These are phyloP conservation scores for Gymnothorax reevesii DNA, from an alignment of 2,797 vertebrate species.

Conservation along the genomic window DNA sequence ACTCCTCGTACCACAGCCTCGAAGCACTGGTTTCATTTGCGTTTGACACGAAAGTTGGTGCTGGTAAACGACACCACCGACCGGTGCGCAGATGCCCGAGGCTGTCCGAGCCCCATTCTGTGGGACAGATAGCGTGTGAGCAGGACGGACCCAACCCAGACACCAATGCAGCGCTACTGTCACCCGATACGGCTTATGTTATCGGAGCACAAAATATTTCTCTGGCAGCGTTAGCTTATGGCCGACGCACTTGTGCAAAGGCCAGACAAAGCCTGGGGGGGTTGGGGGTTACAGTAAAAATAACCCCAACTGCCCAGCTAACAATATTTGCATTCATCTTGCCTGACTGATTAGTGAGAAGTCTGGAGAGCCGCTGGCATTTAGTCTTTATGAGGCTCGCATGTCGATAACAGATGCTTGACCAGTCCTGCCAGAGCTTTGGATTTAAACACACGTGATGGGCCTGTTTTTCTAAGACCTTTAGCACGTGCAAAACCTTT, in stretches of 20 bases:
- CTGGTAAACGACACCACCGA: neutral
- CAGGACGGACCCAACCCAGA: neutral
- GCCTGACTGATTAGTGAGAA: neutral
- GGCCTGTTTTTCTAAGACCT: no score
- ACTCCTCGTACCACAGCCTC: neutral
- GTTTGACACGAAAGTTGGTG: neutral
- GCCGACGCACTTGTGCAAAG: constrained; percentile 36
- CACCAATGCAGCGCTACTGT: neutral
- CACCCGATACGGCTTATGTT: constrained; percentile 45
- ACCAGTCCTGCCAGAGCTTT: neutral
- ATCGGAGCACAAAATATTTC: constrained; percentile 46
- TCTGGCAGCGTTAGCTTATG: constrained; percentile 18
- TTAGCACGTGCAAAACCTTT: no score
- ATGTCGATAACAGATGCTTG: neutral
- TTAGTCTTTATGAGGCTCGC: neutral
- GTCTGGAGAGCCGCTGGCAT: neutral
- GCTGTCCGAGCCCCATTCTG: neutral
- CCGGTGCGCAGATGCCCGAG: constrained; percentile 18
- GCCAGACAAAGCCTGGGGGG: constrained; percentile 36
- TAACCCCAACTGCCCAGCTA: constrained; percentile 33
- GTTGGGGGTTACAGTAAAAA: constrained; percentile 34
- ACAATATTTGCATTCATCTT: constrained; percentile 5
- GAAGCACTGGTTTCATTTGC: neutral
- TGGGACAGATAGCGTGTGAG: neutral
- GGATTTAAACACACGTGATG: neutral